Evolutionary conservation across 2,797 vertebrate species (phyloP).

Genomic region (Peromyscus melanophrys): DNA sequence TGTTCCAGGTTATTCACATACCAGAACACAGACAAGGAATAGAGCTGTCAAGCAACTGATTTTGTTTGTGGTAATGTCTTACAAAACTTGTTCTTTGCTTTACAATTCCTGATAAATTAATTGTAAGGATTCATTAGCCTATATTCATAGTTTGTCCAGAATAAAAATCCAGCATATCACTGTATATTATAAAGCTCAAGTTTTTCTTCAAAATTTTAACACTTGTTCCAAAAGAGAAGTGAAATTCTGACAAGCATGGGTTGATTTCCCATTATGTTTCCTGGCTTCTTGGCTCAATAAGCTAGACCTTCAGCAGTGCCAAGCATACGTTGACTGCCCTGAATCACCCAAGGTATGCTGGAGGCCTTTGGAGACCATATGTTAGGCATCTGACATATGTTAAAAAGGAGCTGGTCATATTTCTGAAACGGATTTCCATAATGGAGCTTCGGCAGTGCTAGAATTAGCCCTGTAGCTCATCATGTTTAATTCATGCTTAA

Average conservation of each 20-base stretch:
- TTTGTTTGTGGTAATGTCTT: conserved; percentile 13
- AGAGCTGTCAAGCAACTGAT: conserved; percentile 26
- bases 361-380: conserved; percentile 87
- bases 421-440: conserved; percentile 87
- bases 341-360: conserved; percentile 86
- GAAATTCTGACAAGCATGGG: conserved; percentile 85
- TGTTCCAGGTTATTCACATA: background rate
- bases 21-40: background rate
- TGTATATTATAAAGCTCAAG: conserved; percentile 77
- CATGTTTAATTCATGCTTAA: conserved; percentile 87
- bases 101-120: conserved; percentile 32
- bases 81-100: conserved; percentile 42
- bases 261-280: conserved; percentile 88
- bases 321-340: conserved; percentile 86
- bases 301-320: conserved; percentile 85
- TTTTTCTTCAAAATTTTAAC: conserved; percentile 84
- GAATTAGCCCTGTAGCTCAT: conserved; percentile 87
- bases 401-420: conserved; percentile 87
- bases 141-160: conserved; percentile 40
- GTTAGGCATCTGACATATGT: conserved; percentile 88
- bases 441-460: conserved; percentile 81
- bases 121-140: conserved; percentile 38
- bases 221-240: conserved; percentile 81
- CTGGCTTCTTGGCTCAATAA: conserved; percentile 86
- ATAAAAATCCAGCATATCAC: conserved; percentile 25